Percentiles rank a stretch among this genome's conserved stretches.
Evolutionary conservation across 2,113 vertebrate genomes (phyloP).

Genomic region (Morone saxatilis): DNA sequence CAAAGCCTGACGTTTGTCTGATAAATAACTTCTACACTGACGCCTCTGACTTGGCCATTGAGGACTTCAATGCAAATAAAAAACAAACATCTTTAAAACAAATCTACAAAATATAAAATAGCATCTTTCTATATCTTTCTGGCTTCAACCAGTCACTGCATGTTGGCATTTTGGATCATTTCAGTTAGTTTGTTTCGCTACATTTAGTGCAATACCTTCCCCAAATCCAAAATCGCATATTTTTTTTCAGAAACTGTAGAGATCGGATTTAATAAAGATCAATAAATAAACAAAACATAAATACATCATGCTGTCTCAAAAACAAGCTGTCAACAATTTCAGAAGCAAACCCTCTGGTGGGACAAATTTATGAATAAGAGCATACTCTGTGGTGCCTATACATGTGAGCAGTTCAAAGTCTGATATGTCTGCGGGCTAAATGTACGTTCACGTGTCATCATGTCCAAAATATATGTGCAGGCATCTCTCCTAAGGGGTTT

Average conservation of each 20-base stretch:
- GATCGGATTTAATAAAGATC: slow-evolving; percentile 66
- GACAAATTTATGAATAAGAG: slow-evolving; percentile 44
- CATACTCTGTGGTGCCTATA: slow-evolving; percentile 28
- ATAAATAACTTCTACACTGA: slow-evolving; percentile 74
- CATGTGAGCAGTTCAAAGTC: slow-evolving; percentile 58
- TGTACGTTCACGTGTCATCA: slow-evolving; percentile 34
- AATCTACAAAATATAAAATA: slow-evolving; percentile 79
- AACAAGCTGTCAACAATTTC: slow-evolving; percentile 67
- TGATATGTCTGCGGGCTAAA: slow-evolving; percentile 68
- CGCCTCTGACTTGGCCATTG: slow-evolving; percentile 51
- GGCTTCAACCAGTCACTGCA: slow-evolving; percentile 69
- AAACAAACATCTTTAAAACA: slow-evolving; percentile 57
- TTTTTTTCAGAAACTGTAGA: slow-evolving; percentile 55
- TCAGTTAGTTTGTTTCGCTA: slow-evolving; percentile 66
- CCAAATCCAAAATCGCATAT: slow-evolving; percentile 57
- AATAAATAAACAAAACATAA: slow-evolving; percentile 81
- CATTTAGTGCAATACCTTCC: slow-evolving; percentile 74
- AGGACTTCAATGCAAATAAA: slow-evolving; percentile 68
- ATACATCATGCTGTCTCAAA: slow-evolving; percentile 69
- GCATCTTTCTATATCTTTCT: slow-evolving; percentile 63
- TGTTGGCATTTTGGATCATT: slow-evolving; percentile 73
- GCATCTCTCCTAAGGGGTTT: background rate
- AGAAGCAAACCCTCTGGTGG: slow-evolving; percentile 52
- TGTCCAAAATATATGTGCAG: slow-evolving; percentile 42
- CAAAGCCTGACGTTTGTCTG: slow-evolving; percentile 50